A percentile compares a stretch with the other conserved stretches of the same genome.
phyloP scores from a whole-genome alignment of 2,888 invertebrate genomes.

The Parelbella ahira region DNA sequence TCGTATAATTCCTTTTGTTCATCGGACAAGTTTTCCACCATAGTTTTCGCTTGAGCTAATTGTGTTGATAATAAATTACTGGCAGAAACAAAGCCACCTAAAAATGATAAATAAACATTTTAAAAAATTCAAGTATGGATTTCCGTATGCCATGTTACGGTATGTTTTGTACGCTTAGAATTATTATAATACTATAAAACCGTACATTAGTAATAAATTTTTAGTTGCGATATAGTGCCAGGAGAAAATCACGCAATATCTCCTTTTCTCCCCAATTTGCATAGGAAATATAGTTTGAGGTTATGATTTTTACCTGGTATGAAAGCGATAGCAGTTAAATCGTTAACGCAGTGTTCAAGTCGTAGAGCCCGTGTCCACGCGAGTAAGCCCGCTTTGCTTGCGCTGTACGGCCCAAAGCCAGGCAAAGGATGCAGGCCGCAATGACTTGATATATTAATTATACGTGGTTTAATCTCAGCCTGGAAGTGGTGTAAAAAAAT shows the following conservation, averaged over 20 bases:
- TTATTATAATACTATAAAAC: too few species aligned
- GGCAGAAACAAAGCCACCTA: slow-evolving; percentile 85
- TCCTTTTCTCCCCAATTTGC: too few species aligned
- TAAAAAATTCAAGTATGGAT: too few species aligned
- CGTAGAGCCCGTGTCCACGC: slow-evolving; percentile 87
- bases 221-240: too few species aligned
- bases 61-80: slow-evolving; percentile 86
- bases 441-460: slow-evolving; percentile 92
- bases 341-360: slow-evolving; percentile 85
- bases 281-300: too few species aligned
- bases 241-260: too few species aligned
- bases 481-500: too few species aligned
- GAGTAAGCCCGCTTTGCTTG: slow-evolving; percentile 88
- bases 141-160: too few species aligned
- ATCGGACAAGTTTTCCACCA: slow-evolving; percentile 82
- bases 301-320: slow-evolving; percentile 89
- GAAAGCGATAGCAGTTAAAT: slow-evolving; percentile 86
- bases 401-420: slow-evolving; percentile 87
- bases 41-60: slow-evolving; percentile 79
- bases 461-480: slow-evolving; percentile 69
- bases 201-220: too few species aligned
- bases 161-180: too few species aligned
- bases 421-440: slow-evolving; percentile 87
- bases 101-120: too few species aligned
- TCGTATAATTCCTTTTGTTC: slow-evolving; percentile 84